These are phyloP conservation scores for Struthio camelus DNA, from an alignment of 2,113 vertebrate species.

Conservation along the genomic window DNA sequence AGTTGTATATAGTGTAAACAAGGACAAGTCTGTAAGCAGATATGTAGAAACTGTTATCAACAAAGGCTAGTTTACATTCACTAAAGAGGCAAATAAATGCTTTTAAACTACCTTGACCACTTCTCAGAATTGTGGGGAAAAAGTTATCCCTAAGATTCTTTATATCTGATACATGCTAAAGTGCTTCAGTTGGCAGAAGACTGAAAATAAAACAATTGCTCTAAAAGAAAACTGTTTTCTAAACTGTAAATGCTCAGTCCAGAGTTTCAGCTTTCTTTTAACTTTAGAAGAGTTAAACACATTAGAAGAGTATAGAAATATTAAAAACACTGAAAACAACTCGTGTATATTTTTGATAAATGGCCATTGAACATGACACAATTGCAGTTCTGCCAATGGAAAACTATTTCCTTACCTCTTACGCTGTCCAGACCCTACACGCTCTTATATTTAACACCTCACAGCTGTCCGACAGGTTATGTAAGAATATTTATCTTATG, in stretches of 20 bases:
- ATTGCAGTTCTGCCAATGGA: neutral
- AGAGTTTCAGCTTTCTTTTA: neutral
- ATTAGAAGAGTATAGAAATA: neutral
- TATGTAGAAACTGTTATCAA: neutral
- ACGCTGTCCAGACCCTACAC: neutral
- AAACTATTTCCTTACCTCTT: neutral
- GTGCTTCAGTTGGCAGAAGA: neutral
- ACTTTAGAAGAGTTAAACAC: no score
- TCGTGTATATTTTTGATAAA: neutral
- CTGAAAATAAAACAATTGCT: neutral
- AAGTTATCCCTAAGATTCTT: no score
- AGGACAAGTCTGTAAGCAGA: neutral
- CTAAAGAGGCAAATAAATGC: neutral
- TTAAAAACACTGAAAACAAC: neutral
- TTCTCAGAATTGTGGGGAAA: no score
- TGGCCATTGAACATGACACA: neutral
- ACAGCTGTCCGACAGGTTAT: neutral
- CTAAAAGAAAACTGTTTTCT: neutral
- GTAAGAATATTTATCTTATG: neutral
- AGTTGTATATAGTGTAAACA: neutral
- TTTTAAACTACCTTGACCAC: neutral
- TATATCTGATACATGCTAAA: neutral
- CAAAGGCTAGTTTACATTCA: neutral
- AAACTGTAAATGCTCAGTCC: neutral
- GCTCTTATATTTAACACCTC: neutral